Evolutionary conservation across 2,888 invertebrate genomes (phyloP).

Genomic region (Drosophila setosimentum): DNA sequence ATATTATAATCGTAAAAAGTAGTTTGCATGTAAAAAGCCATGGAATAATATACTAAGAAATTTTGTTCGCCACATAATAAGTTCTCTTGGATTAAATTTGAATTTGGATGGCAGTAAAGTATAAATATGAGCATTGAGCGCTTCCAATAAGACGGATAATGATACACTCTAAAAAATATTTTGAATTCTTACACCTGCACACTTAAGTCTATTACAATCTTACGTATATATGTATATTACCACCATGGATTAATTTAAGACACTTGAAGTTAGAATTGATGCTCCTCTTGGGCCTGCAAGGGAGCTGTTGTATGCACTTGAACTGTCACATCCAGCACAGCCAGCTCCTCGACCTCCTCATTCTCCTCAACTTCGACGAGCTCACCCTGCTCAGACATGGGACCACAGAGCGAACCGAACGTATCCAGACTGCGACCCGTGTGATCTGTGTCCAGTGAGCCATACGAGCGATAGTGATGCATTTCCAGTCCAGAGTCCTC

Average conservation of each 20-base stretch:
- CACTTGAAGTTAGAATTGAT: conserved; percentile 66
- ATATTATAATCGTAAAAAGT: conserved; percentile 22
- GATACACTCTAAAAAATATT: conserved; percentile 35
- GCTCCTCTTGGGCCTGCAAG: conserved; percentile 55
- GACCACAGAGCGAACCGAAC: conserved; percentile 74
- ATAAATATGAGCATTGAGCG: conserved; percentile 30
- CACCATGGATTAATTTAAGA: conserved; percentile 52
- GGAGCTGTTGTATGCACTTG: conserved; percentile 47
- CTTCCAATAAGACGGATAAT: conserved; percentile 58
- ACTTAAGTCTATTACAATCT: conserved; percentile 47
- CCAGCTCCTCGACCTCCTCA: conserved; percentile 17
- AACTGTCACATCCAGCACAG: conserved; percentile 33
- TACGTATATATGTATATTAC: conserved; percentile 56
- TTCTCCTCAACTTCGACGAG: conserved; percentile 29
- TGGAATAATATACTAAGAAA: conserved; percentile 34
- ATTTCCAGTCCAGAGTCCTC: conserved; percentile 75
- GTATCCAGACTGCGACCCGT: conserved; percentile 80
- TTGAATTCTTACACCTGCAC: conserved; percentile 43
- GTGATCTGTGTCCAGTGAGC: conserved; percentile 73
- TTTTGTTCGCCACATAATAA: conserved; percentile 51
- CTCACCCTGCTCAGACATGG: conserved; percentile 55
- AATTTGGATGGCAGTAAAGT: conserved; percentile 65
- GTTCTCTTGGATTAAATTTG: conserved; percentile 45
- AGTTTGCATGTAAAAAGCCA: conserved; percentile 55
- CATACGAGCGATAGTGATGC: conserved; percentile 75